Conservation (phyloP, 2,797 vertebrate genomes). For the Mastacembelus armatus region DNA sequence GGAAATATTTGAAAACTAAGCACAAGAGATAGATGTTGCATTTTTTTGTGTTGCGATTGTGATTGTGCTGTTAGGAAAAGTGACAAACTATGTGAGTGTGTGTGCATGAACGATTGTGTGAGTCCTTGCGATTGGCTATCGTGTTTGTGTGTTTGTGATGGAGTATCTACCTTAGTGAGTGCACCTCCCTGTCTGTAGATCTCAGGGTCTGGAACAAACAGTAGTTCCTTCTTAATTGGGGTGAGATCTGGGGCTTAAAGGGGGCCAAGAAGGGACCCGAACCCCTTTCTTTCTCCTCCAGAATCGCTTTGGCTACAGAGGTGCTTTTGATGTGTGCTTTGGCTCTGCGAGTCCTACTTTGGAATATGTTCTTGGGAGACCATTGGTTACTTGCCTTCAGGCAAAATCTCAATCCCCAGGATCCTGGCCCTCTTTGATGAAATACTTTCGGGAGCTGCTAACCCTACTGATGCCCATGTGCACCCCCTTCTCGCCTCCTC, state of each 20-base stretch:
- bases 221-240: constrained; percentile 87
- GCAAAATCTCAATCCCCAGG: constrained; percentile 87
- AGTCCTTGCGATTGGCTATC: constrained; percentile 4
- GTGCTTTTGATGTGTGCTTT: constrained; percentile 89
- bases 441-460: constrained; percentile 87
- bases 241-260: constrained; percentile 84
- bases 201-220: constrained; percentile 81
- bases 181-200: constrained; percentile 74
- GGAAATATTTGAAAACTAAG: constrained; percentile 35
- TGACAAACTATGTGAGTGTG: constrained; percentile 22
- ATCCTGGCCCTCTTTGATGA: constrained; percentile 88
- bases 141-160: constrained; percentile 12
- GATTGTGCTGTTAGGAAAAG: constrained; percentile 19
- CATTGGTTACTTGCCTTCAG: constrained; percentile 86
- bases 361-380: constrained; percentile 89
- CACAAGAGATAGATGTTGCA: constrained; percentile 22
- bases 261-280: constrained; percentile 79
- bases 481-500: constrained; percentile 53
- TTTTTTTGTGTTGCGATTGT: constrained; percentile 26
- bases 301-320: constrained; percentile 85
- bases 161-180: constrained; percentile 43
- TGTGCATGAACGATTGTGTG: constrained; percentile 16
- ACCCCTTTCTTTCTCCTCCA: constrained; percentile 84
- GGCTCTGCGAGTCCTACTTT: constrained; percentile 86
- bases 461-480: constrained; percentile 80